Evolutionary conservation across 2,113 vertebrate genomes (phyloP), one percentile per base, ranked within the genome.

Genomic region (Campylomormyrus numenius): DNA sequence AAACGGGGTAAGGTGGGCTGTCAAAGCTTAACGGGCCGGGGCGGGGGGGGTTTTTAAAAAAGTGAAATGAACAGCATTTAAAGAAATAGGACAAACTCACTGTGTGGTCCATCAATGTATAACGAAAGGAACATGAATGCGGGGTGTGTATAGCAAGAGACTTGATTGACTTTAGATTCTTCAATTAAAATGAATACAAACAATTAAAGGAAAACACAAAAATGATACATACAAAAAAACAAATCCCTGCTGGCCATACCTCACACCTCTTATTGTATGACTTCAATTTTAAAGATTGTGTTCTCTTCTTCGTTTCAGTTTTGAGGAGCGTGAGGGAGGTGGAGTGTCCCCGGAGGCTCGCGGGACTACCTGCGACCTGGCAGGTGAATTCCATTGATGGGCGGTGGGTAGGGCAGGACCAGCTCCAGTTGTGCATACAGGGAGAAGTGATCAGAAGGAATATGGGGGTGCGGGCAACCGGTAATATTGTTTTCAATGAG

Each of bases 371-470:
- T 99, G 96, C 98, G 98, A 93, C 97, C 95, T 88, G 97, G 96
- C 96, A 98, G 96, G 94, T 99, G 98, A 95, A 99, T 96, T 96
- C 98, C 98, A 49, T 99, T 99, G 94, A 98, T 96, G 92, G 96
- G 96, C 93, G 97, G 97, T 93, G 96, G 90, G 92, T 97, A 97
- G 96, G 98, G 97, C 96, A 99, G 96, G 94, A 99, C 95, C 94
- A 99, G 97, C 97, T 99, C 98, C 94, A 99, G 97, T 95, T 99
- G 98, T 97, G 97, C 97, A 95, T 98, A 98, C 95, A 99, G 97
- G 94, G 98, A 99, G 96, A 99, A 99, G 97, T 99, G 98, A 96
- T 99, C 98, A 53, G 98, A 99, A 95, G 98, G 98, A 95, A 99
- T 98, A 94, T 98, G 98, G 90, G 98, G 98, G 90, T 99, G 98